Base-by-base conservation (phyloP, 2,888 invertebrate species). In the Automeris io region DNA sequence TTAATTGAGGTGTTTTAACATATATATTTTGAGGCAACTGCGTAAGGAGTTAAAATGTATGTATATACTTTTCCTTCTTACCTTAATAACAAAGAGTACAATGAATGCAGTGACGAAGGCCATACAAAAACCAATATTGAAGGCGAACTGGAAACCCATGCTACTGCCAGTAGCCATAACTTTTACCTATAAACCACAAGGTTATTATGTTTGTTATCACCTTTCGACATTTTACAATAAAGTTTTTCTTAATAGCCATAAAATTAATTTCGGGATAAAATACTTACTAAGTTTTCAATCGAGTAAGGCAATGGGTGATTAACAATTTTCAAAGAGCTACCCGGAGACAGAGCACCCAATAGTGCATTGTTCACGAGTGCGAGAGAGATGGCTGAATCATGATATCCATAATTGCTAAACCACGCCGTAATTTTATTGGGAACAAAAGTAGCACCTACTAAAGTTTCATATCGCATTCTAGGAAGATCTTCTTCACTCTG, bases 341-440 rank as follows among this genome's bases (percentile, higher is more conserved):
- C 73, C 11, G 88, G 83, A 0, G 77, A 67, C 1, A 75, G 51
- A 13, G 79, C 70, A 36, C 80, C 77, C 31, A 92, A 72, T 35
- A 93, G 74, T 0, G 92, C 90, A 56, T 91, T 90, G 56, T 93
- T 88, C 2, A 90, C 86, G 34, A 90, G 70, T 42, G 90, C 89
- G 12, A 95, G 75, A 0, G 93, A 87, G 32, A 93, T 85, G 0
- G 92, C 92, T 0, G 92, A 90, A 33, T 91, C 90, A 66, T 95
- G 95, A 58, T 90, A 91, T 0, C 94, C 92, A 55, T 93, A 92
- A 65, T 93, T 94, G 61, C 95, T 94, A 67, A 94, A 93, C 89
- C 92, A 92, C 3, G 90, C 92, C 0, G 86, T 91, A 2, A 92
- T 83, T 9, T 67, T 66, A 4, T 64, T 56, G 0, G 56, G 51